Evolutionary conservation across 2,113 vertebrate genomes (phyloP).

Genomic region (Grallaria varia): DNA sequence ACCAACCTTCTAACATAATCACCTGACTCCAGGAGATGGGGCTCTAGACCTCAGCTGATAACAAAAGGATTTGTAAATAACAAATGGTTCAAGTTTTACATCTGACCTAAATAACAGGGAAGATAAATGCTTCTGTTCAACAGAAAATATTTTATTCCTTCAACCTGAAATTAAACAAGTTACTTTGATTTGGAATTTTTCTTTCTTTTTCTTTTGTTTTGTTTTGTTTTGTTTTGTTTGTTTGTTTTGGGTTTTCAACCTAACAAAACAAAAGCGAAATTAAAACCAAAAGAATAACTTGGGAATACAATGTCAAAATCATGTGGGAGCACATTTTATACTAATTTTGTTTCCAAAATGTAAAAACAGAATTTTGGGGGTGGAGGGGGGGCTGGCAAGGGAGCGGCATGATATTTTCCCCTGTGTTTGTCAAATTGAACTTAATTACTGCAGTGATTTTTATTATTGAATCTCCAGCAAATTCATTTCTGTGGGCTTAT

Average conservation of each 20-base stretch:
- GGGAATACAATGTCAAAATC: neutral
- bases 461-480: neutral
- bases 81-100: neutral
- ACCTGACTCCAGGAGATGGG: constrained; percentile 20
- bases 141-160: neutral
- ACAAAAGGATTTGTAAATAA: constrained; percentile 4
- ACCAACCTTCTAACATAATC: neutral
- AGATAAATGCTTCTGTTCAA: neutral
- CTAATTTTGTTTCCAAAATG: neutral
- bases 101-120: neutral
- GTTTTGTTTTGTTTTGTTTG: neutral
- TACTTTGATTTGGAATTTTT: neutral
- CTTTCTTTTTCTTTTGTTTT: neutral
- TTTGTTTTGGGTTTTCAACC: no score
- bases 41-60: constrained; percentile 1
- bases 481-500: neutral
- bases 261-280: neutral
- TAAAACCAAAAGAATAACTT: neutral
- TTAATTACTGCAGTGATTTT: neutral
- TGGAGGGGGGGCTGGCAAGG: no score
- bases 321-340: neutral
- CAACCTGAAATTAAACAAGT: neutral
- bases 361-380: neutral
- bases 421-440: neutral
- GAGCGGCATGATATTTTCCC: neutral